Evolutionary conservation across 2,113 vertebrate species (phyloP).

Genomic region (Pelecanoides urinatrix): DNA sequence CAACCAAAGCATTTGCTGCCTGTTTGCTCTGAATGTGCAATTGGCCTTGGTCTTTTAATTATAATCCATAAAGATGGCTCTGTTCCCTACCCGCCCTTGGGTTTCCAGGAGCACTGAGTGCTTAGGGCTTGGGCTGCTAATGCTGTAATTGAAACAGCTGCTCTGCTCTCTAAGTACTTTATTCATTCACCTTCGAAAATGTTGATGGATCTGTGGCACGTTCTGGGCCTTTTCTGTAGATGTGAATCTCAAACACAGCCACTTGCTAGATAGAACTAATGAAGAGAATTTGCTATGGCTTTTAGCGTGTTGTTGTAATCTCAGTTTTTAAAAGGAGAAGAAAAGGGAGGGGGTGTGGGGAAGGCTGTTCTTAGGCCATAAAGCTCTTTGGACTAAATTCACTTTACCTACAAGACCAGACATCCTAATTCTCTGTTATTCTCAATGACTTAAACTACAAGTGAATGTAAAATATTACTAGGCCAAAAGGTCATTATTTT

Average conservation of each 20-base stretch:
- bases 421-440: neutral
- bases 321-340: neutral
- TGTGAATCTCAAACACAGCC: slow-evolving; percentile 2
- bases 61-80: slow-evolving; percentile 7
- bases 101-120: slow-evolving; percentile 12
- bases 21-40: slow-evolving; percentile 22
- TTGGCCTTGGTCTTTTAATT: slow-evolving; percentile 19
- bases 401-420: neutral
- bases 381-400: neutral
- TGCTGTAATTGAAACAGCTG: neutral
- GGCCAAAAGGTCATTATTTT: neutral
- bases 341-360: neutral
- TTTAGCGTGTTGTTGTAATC: neutral
- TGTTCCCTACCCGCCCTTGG: neutral
- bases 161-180: slow-evolving; percentile 8
- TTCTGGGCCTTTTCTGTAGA: neutral
- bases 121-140: neutral
- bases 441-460: neutral
- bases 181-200: slow-evolving; percentile 37
- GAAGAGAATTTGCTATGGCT: neutral
- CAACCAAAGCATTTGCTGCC: neutral
- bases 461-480: neutral
- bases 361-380: neutral
- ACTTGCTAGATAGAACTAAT: neutral
- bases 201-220: neutral